phyloP scores from a whole-genome alignment of 1,140 invertebrate genomes.

The Plodia interpunctella region DNA sequence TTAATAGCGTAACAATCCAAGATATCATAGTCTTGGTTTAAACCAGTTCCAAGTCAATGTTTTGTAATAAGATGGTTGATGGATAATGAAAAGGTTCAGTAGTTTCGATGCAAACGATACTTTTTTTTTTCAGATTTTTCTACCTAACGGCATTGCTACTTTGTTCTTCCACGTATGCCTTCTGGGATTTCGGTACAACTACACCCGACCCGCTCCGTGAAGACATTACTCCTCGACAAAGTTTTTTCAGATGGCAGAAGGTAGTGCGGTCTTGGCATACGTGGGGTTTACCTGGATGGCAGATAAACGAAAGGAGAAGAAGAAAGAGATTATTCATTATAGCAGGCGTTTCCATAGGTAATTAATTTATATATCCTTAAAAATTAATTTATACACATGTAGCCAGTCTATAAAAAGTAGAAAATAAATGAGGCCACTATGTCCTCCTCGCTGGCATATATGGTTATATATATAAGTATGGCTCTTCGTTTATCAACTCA shows the following conservation, averaged over 20 bases:
- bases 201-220: not conserved
- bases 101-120: no score
- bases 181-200: conserved; percentile 5
- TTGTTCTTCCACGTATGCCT: not conserved
- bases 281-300: not conserved
- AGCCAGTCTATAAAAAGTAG: no score
- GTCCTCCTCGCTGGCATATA: no score
- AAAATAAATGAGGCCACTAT: no score
- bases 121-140: not conserved
- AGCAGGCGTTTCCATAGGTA: conserved; percentile 7
- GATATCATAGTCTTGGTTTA: no score
- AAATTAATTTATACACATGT: no score
- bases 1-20: no score
- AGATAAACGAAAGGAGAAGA: not conserved
- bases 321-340: conserved; percentile 7
- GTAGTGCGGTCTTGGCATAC: not conserved
- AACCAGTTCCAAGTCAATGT: no score
- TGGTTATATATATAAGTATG: no score
- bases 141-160: not conserved
- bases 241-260: conserved; percentile 9
- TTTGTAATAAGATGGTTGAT: no score
- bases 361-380: not conserved
- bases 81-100: no score
- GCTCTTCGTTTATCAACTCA: no score
- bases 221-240: not conserved